phyloP scores from a whole-genome alignment of 2,113 vertebrate genomes.

The Gasterosteus aculeatus region DNA sequence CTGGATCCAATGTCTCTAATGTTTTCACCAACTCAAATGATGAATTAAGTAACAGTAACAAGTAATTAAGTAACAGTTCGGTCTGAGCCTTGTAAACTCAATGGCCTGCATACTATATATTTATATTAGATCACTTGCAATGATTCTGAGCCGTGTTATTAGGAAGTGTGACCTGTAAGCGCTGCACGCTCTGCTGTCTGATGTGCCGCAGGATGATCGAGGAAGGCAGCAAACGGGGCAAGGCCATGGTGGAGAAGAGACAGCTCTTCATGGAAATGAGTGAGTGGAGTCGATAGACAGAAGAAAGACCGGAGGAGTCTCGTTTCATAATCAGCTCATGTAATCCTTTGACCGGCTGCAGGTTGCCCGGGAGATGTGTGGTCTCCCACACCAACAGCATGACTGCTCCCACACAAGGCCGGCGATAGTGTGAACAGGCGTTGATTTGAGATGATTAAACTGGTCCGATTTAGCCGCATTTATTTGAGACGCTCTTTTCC shows the following conservation, averaged over 20 bases:
- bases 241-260: constrained; percentile 97
- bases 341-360: constrained; percentile 15
- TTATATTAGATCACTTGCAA: not conserved
- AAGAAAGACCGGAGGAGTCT: constrained; percentile 19
- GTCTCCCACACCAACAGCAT: constrained; percentile 22
- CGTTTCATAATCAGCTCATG: constrained; percentile 37
- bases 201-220: constrained; percentile 93
- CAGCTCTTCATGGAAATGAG: constrained; percentile 99
- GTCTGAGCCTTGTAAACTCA: not conserved
- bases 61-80: not conserved
- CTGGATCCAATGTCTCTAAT: not conserved
- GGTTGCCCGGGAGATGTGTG: constrained; percentile 29
- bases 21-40: not conserved
- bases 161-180: constrained; percentile 13
- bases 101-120: too few species aligned
- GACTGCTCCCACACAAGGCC: constrained; percentile 42
- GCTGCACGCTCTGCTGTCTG: constrained; percentile 47
- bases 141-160: not conserved
- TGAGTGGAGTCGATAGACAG: constrained; percentile 81
- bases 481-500: not conserved
- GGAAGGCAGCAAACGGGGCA: constrained; percentile 93
- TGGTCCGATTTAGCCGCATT: not conserved
- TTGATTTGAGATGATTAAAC: not conserved
- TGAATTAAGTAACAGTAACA: not conserved
- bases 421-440: not conserved